Percentiles rank a stretch among this genome's conserved stretches.
Conservation (phyloP, 64 coral and sea anemone species). For the Montipora efflorescens region DNA sequence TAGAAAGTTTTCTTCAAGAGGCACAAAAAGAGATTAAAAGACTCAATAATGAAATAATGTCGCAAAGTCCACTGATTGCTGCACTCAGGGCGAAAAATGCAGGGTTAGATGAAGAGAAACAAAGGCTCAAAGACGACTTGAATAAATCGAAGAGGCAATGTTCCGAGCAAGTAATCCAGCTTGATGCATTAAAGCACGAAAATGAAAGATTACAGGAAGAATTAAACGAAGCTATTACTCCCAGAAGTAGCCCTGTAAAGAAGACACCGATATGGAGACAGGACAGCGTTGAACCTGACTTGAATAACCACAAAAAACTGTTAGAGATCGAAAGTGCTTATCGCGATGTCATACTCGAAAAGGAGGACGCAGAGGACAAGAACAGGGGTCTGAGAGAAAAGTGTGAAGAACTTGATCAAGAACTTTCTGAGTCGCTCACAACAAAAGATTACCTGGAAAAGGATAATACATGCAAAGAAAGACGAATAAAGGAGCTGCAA, state of each 20-base stretch:
- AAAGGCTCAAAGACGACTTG: slow-evolving; percentile 15
- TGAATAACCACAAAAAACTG: neutral
- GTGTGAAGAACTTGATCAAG: neutral
- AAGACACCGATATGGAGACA: neutral
- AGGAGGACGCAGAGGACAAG: slow-evolving; percentile 5
- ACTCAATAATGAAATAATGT: slow-evolving; percentile 2
- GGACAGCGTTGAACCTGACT: neutral
- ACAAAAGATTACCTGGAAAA: slow-evolving; percentile 28
- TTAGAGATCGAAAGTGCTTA: slow-evolving; percentile 27
- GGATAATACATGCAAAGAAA: slow-evolving; percentile 6
- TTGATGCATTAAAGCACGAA: slow-evolving; percentile 32
- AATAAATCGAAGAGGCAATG: slow-evolving; percentile 9
- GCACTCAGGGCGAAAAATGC: neutral
- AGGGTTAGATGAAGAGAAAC: neutral
- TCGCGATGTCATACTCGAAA: slow-evolving; percentile 2
- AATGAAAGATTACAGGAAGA: slow-evolving; percentile 10
- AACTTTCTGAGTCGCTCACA: neutral
- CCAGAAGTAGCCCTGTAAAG: neutral
- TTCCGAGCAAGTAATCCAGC: slow-evolving; percentile 26
- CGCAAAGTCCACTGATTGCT: neutral
- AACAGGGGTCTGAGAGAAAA: slow-evolving; percentile 16
- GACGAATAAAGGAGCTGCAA: slow-evolving; percentile 12
- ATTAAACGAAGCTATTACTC: neutral
- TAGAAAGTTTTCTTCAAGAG: neutral
- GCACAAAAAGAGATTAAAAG: slow-evolving; percentile 23